Evolutionary conservation across 1,140 invertebrate genomes (phyloP).

Genomic region (Drosophila lacteicornis): DNA sequence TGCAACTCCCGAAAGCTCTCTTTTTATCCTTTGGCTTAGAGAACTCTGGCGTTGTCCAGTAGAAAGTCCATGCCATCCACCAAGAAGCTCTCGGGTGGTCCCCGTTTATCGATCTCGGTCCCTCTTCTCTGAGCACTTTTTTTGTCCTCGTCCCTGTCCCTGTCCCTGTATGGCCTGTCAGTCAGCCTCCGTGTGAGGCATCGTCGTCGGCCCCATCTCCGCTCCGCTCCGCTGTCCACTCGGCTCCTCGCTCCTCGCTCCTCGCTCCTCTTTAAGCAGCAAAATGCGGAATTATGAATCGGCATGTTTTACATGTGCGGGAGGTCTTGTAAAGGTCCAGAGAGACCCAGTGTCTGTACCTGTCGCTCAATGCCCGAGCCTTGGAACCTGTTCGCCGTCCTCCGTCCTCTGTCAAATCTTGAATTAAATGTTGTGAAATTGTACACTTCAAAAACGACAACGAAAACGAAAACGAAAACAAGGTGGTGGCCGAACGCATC

Average conservation of each 20-base stretch:
- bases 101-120: conserved; percentile 20
- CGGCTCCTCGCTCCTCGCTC: conserved; percentile 44
- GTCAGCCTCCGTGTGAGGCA: conserved; percentile 67
- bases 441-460: conserved; percentile 69
- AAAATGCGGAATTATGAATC: conserved; percentile 83
- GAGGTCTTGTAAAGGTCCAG: conserved; percentile 76
- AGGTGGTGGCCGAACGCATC: conserved; percentile 8
- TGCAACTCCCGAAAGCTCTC: background rate
- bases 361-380: conserved; percentile 65
- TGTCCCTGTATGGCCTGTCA: conserved; percentile 50
- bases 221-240: conserved; percentile 22
- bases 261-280: conserved; percentile 63
- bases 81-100: conserved; percentile 33
- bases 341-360: conserved; percentile 48
- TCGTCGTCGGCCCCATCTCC: conserved; percentile 20
- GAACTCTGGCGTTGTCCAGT: background rate
- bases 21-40: background rate
- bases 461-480: conserved; percentile 33
- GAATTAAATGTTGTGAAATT: conserved; percentile 84
- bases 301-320: conserved; percentile 84
- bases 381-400: conserved; percentile 61
- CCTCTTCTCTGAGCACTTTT: conserved; percentile 5
- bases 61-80: background rate
- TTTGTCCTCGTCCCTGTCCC: conserved; percentile 12
- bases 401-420: conserved; percentile 62